A percentile compares a stretch with the other conserved stretches of the same genome.
phyloP scores from a whole-genome alignment of 2,888 invertebrate species.

The Pseudanteris insignis region DNA sequence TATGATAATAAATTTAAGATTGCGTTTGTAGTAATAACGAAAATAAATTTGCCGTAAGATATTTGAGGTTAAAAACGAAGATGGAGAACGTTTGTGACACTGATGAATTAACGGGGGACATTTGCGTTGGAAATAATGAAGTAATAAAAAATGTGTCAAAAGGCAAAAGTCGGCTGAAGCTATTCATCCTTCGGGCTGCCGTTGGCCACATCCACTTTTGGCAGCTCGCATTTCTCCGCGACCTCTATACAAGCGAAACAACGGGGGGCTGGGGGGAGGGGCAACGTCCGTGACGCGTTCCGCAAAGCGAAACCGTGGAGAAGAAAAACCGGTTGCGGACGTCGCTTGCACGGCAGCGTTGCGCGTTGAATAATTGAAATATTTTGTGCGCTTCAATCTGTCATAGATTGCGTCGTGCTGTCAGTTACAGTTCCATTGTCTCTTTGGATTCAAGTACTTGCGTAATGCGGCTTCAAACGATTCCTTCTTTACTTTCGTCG shows the following conservation, averaged over 20 bases:
- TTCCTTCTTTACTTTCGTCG: too few species aligned
- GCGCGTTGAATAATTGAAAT: conserved; percentile 34
- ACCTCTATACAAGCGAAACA: conserved; percentile 11
- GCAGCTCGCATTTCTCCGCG: conserved; percentile 17
- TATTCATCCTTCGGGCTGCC: conserved; percentile 14
- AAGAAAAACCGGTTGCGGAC: conserved; percentile 27
- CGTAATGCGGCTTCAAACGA: too few species aligned
- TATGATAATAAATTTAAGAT: too few species aligned
- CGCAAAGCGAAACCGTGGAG: conserved; percentile 4
- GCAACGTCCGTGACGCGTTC: conserved; percentile 3
- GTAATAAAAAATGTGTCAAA: not conserved
- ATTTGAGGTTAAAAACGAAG: too few species aligned
- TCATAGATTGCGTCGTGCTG: conserved; percentile 11
- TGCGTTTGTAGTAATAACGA: too few species aligned
- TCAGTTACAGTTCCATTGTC: conserved; percentile 17
- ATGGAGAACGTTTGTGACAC: too few species aligned
- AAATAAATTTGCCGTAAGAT: too few species aligned
- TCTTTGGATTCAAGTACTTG: not conserved
- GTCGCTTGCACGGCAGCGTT: conserved; percentile 15
- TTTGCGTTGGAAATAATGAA: too few species aligned
- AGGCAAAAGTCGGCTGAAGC: conserved; percentile 5
- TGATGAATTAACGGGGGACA: too few species aligned
- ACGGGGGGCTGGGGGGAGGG: too few species aligned
- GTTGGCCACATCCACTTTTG: conserved; percentile 18
- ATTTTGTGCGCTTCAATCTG: conserved; percentile 24